Percentiles rank a stretch among this genome's conserved stretches.
phyloP scores from a whole-genome alignment of 2,797 vertebrate genomes.

The Cyclopterus lumpus region DNA sequence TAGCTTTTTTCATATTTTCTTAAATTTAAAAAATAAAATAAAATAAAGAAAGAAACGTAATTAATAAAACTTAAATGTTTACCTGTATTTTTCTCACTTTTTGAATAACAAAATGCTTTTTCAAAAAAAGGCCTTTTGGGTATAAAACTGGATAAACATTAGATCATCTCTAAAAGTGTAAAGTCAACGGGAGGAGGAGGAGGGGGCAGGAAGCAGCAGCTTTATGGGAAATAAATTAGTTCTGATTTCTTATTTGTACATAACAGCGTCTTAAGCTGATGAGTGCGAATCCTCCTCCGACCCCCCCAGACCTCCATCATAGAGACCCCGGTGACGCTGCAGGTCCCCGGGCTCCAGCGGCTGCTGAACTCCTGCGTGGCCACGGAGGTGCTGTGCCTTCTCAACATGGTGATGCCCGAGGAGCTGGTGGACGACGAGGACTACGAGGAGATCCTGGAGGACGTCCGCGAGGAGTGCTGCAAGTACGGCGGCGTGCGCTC shows the following conservation, averaged over 20 bases:
- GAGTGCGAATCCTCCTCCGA: background rate
- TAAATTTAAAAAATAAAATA: too few relatives aligned
- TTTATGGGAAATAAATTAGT: conserved; percentile 9
- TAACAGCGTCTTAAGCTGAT: background rate
- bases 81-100: background rate
- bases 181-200: background rate
- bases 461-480: conserved; percentile 85
- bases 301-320: conserved; percentile 71
- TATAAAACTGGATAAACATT: background rate
- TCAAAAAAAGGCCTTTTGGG: background rate
- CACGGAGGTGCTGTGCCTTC: conserved; percentile 84
- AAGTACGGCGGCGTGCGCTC: conserved; percentile 84
- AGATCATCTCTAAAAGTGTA: too few relatives aligned
- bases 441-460: conserved; percentile 87
- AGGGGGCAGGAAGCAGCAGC: background rate
- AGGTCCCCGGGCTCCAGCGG: conserved; percentile 82
- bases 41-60: too few relatives aligned
- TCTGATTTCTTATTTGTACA: background rate
- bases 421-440: conserved; percentile 86
- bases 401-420: conserved; percentile 87
- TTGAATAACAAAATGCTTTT: background rate
- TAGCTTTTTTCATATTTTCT: too few relatives aligned
- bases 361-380: conserved; percentile 80
- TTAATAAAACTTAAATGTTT: too few relatives aligned
- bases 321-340: conserved; percentile 82